phyloP scores from a whole-genome alignment of 2,797 vertebrate species.

The Octomys mimax region DNA sequence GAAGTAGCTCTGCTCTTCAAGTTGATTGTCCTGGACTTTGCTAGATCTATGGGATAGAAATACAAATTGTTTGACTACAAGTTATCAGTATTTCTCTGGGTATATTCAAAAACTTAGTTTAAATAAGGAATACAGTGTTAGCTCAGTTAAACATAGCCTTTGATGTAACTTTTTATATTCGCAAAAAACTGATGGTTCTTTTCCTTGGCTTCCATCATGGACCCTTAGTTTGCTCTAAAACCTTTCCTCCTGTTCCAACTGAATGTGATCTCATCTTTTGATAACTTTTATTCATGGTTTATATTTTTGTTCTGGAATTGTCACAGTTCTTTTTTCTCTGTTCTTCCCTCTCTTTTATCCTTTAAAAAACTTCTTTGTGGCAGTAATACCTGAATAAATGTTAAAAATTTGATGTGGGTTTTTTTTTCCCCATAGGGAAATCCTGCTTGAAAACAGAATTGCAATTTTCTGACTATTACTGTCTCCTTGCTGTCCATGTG shows the following conservation, averaged over 20 bases:
- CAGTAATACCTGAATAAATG: slow-evolving; percentile 27
- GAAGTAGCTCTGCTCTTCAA: slow-evolving; percentile 19
- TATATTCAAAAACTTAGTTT: not conserved
- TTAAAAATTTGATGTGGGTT: slow-evolving; percentile 45
- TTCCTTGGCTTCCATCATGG: not conserved
- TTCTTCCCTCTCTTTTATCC: not conserved
- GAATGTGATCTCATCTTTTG: slow-evolving; percentile 10
- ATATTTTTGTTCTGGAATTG: slow-evolving; percentile 20
- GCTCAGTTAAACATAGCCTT: not conserved
- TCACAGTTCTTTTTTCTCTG: not conserved
- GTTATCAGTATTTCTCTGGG: slow-evolving; percentile 41
- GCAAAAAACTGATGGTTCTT: not conserved
- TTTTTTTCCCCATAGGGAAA: slow-evolving; percentile 89
- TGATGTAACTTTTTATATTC: slow-evolving; percentile 41
- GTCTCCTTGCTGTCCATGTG: slow-evolving; percentile 97
- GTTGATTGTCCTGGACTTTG: not conserved
- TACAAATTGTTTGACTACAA: slow-evolving; percentile 17
- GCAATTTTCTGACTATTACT: slow-evolving; percentile 98
- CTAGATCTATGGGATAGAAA: slow-evolving; percentile 26
- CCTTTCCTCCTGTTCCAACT: not conserved
- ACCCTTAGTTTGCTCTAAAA: not conserved
- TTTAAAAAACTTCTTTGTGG: not conserved
- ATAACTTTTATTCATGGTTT: slow-evolving; percentile 29
- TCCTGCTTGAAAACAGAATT: slow-evolving; percentile 97
- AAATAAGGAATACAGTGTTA: slow-evolving; percentile 17